Base-by-base conservation (phyloP, 2,113 vertebrate genomes). In the Triplophysa rosa region DNA sequence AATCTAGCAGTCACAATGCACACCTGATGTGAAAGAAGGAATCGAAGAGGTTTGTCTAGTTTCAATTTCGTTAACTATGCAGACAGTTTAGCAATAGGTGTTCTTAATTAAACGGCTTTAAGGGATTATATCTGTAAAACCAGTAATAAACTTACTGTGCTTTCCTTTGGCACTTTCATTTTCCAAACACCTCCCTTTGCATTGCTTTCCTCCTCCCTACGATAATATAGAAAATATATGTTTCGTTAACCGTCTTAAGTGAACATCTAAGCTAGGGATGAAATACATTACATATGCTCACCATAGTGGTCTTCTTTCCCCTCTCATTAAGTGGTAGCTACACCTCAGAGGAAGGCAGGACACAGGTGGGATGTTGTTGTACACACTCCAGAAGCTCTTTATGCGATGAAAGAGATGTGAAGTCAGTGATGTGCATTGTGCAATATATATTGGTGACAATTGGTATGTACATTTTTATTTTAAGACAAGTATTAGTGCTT, bases 371-470 rank as follows among this genome's bases (percentile, higher is more conserved):
- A 97, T 98, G 84, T 98, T 99, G 92, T 98, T 99, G 91, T 97
- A 99, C 79, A 98, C 96, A 83, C 96, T 94, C 98, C 97, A 99
- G 84, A 99, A 99, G 89, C 95, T 95, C 98, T 98, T 83, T 13
- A 68, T 77, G 86, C 75, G 75, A 17, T 75, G 2, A 54, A 63
- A 84, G 79, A 52, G 77, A n/a, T 2, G n/a, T 58, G 14, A 52
- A 0, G 61, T 37, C 33, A 37, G 16, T 58, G 16, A 24, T 33
- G 10, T 29, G 29, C 29, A 4, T 4, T 29, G n/a, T 47, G 2
- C 9, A 49, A 12, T 33, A 47, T 37, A n/a, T n/a, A 52, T 33
- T 0, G 3, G 58, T 8, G 8, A 73, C 12, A 40, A 61, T 54
- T n/a, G 19, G n/a, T 58, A 58, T 10, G 19, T 58, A 19, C n/a